Evolutionary conservation across 2,888 invertebrate species (phyloP).

Genomic region (Phengaris alcon): DNA sequence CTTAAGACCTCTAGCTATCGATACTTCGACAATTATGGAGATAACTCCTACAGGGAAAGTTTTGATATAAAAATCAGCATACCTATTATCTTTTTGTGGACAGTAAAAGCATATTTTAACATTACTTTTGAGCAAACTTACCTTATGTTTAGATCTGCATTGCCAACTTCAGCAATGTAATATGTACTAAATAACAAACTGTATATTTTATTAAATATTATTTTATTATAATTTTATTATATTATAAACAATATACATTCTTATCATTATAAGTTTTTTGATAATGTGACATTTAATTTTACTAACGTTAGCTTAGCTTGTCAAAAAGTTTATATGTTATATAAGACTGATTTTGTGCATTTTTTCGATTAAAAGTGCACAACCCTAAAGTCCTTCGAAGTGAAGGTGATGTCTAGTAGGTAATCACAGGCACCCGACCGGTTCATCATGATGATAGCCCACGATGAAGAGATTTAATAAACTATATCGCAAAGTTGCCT

Average conservation of each 20-base stretch:
- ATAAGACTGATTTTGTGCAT: not conserved
- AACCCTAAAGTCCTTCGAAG: slow-evolving; percentile 17
- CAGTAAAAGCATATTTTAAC: not conserved
- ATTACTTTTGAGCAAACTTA: not conserved
- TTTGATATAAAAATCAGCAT: no score
- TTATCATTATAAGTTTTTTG: no score
- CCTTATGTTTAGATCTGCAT: not conserved
- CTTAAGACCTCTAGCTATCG: not conserved
- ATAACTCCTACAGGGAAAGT: not conserved
- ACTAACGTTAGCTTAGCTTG: no score
- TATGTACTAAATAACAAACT: no score
- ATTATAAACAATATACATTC: no score
- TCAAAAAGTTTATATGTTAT: no score
- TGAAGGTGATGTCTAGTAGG: slow-evolving; percentile 22
- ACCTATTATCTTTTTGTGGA: not conserved
- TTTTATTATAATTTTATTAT: no score
- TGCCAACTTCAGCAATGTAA: not conserved
- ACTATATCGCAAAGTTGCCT: slow-evolving; percentile 12
- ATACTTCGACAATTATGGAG: not conserved
- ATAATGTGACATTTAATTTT: no score
- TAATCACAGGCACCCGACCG: slow-evolving; percentile 7
- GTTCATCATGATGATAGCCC: slow-evolving; percentile 18
- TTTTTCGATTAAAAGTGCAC: slow-evolving; percentile 45
- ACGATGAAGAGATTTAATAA: slow-evolving; percentile 26
- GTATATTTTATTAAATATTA: no score